A percentile compares a stretch with the other conserved stretches of the same genome.
phyloP scores from a whole-genome alignment of 2,113 vertebrate species.

The Leptobrachium ailaonicum region DNA sequence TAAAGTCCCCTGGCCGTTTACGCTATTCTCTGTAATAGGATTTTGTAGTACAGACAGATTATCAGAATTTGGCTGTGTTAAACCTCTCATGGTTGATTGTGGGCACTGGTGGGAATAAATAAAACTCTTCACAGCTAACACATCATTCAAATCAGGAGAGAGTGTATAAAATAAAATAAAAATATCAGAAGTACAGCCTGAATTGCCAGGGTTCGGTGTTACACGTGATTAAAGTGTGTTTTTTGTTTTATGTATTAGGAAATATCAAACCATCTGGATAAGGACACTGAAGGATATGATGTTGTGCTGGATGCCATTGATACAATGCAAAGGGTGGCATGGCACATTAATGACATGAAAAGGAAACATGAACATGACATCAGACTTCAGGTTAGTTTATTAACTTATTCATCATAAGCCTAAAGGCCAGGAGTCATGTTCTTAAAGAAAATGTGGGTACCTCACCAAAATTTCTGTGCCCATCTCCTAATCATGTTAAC shows the following conservation, averaged over 20 bases:
- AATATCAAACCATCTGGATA: constrained; percentile 95
- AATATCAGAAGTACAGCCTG: background rate
- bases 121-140: background rate
- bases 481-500: too few relatives aligned
- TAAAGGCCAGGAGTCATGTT: too few relatives aligned
- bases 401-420: background rate
- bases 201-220: background rate
- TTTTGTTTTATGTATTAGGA: constrained; percentile 68
- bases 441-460: too few relatives aligned
- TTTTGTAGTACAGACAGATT: constrained; percentile 20
- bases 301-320: constrained; percentile 96
- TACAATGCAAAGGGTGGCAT: constrained; percentile 97
- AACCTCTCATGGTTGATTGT: background rate
- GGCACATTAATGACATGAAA: constrained; percentile 99
- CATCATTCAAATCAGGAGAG: background rate
- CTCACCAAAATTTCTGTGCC: too few relatives aligned
- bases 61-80: constrained; percentile 8
- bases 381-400: constrained; percentile 81
- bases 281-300: constrained; percentile 90
- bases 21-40: constrained; percentile 15
- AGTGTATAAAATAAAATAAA: background rate
- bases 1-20: background rate
- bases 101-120: background rate
- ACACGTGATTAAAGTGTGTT: background rate
- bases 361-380: constrained; percentile 93